Percentiles rank a stretch among this genome's conserved stretches.
These are phyloP conservation scores for Graptemys geographica DNA, from an alignment of 2,797 vertebrate genomes.

Conservation along the genomic window DNA sequence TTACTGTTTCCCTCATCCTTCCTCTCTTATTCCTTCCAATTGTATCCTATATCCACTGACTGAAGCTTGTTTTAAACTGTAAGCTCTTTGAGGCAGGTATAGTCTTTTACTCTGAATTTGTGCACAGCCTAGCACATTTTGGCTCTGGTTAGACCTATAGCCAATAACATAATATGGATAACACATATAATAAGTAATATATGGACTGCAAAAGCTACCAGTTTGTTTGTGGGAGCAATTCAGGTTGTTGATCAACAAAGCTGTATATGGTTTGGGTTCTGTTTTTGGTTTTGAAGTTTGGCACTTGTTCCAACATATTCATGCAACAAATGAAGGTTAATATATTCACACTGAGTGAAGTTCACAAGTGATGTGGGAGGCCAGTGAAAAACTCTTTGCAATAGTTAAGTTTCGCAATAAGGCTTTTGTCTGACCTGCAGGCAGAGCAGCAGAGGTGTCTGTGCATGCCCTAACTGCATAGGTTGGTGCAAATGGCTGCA, in stretches of 20 bases:
- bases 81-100: not conserved
- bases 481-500: not conserved
- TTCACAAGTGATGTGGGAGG: not conserved
- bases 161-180: not conserved
- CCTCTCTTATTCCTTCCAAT: not conserved
- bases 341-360: not conserved
- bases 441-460: not conserved
- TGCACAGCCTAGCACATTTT: not conserved
- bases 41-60: not conserved
- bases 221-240: not conserved
- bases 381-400: not conserved
- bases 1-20: not conserved
- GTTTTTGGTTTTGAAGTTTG: not conserved
- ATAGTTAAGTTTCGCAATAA: not conserved
- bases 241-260: not conserved
- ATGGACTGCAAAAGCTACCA: not conserved
- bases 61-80: not conserved
- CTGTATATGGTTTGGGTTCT: not conserved
- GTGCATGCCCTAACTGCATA: not conserved
- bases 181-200: not conserved
- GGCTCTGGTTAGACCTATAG: not conserved
- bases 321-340: not conserved
- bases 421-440: not conserved
- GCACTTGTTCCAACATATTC: not conserved
- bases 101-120: not conserved